Percentiles rank a stretch among this genome's conserved stretches.
These are phyloP conservation scores for Malurus elegans DNA, from an alignment of 2,113 vertebrate species.

Conservation along the genomic window DNA sequence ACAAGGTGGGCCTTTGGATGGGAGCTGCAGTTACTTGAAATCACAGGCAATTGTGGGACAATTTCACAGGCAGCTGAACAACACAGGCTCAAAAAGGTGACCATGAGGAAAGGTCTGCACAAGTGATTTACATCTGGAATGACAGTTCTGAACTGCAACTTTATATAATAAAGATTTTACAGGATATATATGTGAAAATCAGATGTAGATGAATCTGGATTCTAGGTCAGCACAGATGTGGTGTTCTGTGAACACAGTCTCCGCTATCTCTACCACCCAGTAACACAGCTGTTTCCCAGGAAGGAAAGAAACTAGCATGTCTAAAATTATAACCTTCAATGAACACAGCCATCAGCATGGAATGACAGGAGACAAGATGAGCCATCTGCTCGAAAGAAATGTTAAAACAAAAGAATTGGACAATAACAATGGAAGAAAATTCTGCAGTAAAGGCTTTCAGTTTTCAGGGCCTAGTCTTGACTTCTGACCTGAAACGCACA, in stretches of 20 bases:
- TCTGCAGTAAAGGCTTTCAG: neutral
- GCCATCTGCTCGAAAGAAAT: neutral
- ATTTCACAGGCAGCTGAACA: neutral
- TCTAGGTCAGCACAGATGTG: neutral
- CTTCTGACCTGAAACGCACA: neutral
- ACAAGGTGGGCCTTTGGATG: neutral
- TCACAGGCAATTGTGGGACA: neutral
- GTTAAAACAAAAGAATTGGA: neutral
- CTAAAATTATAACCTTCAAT: neutral
- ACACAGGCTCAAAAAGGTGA: neutral
- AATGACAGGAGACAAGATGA: neutral
- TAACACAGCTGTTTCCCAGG: neutral
- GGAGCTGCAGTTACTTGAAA: neutral
- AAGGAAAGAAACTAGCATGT: neutral
- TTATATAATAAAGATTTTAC: neutral
- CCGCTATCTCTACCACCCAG: neutral
- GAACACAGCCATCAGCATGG: neutral
- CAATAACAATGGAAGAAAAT: neutral
- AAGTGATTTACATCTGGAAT: neutral
- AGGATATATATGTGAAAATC: neutral
- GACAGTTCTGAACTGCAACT: neutral
- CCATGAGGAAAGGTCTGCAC: neutral
- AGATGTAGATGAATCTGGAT: neutral
- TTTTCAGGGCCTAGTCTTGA: neutral
- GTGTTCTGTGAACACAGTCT: neutral